A percentile compares a stretch with the other conserved stretches of the same genome.
These are phyloP conservation scores for Andrena cerasifolii DNA, from an alignment of 1,140 invertebrate genomes.

Conservation along the genomic window DNA sequence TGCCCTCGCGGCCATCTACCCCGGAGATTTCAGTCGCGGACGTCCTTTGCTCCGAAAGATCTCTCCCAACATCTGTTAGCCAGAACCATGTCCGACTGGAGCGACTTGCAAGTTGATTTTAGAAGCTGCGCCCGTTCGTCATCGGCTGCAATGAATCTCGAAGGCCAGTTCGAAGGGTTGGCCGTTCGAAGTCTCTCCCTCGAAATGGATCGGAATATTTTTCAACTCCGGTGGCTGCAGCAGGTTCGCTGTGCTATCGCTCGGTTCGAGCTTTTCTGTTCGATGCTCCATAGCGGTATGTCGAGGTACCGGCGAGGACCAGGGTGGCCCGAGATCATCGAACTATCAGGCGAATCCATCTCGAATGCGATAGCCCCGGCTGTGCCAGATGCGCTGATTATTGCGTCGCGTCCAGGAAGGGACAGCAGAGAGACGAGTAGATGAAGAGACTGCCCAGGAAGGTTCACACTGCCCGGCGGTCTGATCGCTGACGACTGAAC, in stretches of 20 bases:
- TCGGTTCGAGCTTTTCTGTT: neutral
- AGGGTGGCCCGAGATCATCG: neutral
- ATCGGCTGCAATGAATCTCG: neutral
- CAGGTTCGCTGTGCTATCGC: neutral
- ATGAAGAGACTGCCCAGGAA: conserved; percentile 63
- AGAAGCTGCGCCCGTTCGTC: neutral
- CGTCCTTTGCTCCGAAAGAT: neutral
- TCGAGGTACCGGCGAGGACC: neutral
- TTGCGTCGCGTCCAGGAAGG: conserved; percentile 34
- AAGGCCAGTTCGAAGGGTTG: neutral
- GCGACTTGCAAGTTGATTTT: neutral
- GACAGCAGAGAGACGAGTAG: conserved; percentile 33
- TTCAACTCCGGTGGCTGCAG: neutral
- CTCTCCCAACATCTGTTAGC: conserved; percentile 45
- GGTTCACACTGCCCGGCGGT: conserved; percentile 71
- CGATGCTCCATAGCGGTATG: neutral
- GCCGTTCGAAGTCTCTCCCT: neutral
- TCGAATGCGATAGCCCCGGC: conserved; percentile 3
- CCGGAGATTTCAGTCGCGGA: neutral
- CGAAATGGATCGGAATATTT: neutral
- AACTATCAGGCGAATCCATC: conserved; percentile 21
- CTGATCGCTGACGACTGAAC: conserved; percentile 73
- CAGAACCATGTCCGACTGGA: neutral
- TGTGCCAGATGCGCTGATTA: conserved; percentile 38
- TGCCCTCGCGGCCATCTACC: neutral